Base-by-base conservation (phyloP, 2,113 vertebrate genomes). In the Neogobius melanostomus region DNA sequence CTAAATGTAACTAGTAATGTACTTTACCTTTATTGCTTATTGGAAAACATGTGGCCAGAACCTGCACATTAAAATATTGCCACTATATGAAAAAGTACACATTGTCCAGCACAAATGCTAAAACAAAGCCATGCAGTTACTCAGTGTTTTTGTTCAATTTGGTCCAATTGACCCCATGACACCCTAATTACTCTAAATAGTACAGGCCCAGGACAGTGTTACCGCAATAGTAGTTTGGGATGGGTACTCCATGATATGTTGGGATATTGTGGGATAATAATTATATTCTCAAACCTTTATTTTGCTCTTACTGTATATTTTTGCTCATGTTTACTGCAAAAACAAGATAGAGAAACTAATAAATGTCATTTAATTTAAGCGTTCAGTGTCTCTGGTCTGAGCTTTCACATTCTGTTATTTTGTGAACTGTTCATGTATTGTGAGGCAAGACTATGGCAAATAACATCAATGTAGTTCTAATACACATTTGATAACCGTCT, bases 281-380 rank as follows among this genome's bases (percentile, higher is more conserved):
- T 72, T 86, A 65, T 78, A 65, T 69, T 80, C 60, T 82, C 79
- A 65, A 85, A 87, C 64, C 80, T 88, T 76, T 84, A 82, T 85
- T 89, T 80, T 87, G 89, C 91, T 91, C 84, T 89, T 75, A 84
- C 71, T 85, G 74, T 91, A 88, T 89, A 88, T 87, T 89, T 90
- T 90, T 91, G 89, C 89, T 92, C 80, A 90, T 91, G 84, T 91
- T 89, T 89, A 90, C 74, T 85, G 86, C 89, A 91, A 90, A 56
- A 89, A 79, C 75, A 84, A 87, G 68, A 86, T 90, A 91, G 90
- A 90, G 68, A 89, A 88, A 90, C 85, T 75, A 91, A 92, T 91
- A 90, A 91, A 91, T 85, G 80, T 90, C 56, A 90, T 88, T 83
- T 85, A 89, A 88, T 64, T 75, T 21, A 59, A 50, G 43, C 6